These are phyloP conservation scores for Trididemnum clinides DNA, from an alignment of 23 tunicate genomes.

Conservation along the genomic window DNA sequence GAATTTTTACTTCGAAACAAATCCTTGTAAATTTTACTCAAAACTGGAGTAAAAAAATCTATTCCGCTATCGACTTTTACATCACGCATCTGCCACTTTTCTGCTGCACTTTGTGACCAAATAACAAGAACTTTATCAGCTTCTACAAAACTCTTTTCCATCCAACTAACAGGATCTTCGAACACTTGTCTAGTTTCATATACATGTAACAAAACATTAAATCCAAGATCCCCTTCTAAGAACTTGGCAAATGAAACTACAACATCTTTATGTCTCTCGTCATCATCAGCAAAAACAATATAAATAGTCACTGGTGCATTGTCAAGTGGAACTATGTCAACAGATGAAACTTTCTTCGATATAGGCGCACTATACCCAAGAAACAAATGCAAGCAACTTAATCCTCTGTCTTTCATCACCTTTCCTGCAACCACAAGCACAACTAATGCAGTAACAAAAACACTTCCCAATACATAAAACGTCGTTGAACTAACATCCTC, in stretches of 20 bases:
- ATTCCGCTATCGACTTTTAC: not conserved
- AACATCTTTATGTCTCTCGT: slow-evolving; percentile 45
- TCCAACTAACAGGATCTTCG: slow-evolving; percentile 39
- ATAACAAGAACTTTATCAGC: slow-evolving; percentile 65
- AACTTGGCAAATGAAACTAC: slow-evolving; percentile 48
- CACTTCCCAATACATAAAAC: too few relatives aligned
- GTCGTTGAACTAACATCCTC: too few relatives aligned
- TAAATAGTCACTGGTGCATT: slow-evolving; percentile 33
- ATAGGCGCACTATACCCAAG: too few relatives aligned
- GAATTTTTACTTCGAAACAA: slow-evolving; percentile 42
- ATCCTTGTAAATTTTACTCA: slow-evolving; percentile 43
- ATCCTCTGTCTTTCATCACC: too few relatives aligned
- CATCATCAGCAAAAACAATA: slow-evolving; percentile 53
- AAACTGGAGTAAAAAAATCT: slow-evolving; percentile 66
- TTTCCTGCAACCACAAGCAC: too few relatives aligned
- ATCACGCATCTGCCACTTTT: slow-evolving; percentile 14
- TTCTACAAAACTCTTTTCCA: slow-evolving; percentile 35
- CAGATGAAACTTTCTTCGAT: too few relatives aligned
- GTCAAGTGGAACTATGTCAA: too few relatives aligned
- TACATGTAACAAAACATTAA: slow-evolving; percentile 49
- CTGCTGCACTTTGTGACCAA: slow-evolving; percentile 63
- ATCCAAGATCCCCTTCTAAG: slow-evolving; percentile 55
- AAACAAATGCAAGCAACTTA: too few relatives aligned
- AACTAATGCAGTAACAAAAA: too few relatives aligned
- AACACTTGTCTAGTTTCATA: slow-evolving; percentile 35